Conservation (phyloP, 2,888 invertebrate species). For the Lacanobia wlatinum region DNA sequence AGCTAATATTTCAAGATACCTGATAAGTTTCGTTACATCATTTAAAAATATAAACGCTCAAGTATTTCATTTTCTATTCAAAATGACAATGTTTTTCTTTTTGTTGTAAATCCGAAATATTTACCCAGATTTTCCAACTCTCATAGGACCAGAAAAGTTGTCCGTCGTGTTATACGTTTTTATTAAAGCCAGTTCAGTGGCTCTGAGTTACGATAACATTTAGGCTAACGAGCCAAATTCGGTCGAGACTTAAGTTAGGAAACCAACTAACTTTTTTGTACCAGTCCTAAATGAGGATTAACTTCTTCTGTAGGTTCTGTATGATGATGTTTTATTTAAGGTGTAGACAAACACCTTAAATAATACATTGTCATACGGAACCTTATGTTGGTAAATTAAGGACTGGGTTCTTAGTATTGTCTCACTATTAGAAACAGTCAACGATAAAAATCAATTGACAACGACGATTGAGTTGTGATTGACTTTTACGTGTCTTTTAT, state of each 20-base stretch:
- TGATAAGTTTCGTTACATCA: too few species aligned
- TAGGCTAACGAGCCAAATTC: constrained; percentile 23
- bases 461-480: too few species aligned
- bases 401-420: too few species aligned
- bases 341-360: too few species aligned
- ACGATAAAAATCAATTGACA: too few species aligned
- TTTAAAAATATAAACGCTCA: too few species aligned
- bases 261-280: constrained; percentile 8
- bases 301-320: not conserved
- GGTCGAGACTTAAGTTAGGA: not conserved
- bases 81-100: not conserved
- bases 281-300: not conserved
- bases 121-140: not conserved
- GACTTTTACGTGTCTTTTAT: too few species aligned
- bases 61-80: not conserved
- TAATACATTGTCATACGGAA: too few species aligned
- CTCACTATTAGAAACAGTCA: too few species aligned
- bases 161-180: not conserved
- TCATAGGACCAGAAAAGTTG: not conserved
- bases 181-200: constrained; percentile 1
- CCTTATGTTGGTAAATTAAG: too few species aligned
- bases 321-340: too few species aligned
- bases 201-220: constrained; percentile 3
- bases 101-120: not conserved
- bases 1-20: too few species aligned